Evolutionary conservation across 2,113 vertebrate species (phyloP), one percentile per base, ranked within the genome.

Genomic region (Nothoprocta pentlandii): DNA sequence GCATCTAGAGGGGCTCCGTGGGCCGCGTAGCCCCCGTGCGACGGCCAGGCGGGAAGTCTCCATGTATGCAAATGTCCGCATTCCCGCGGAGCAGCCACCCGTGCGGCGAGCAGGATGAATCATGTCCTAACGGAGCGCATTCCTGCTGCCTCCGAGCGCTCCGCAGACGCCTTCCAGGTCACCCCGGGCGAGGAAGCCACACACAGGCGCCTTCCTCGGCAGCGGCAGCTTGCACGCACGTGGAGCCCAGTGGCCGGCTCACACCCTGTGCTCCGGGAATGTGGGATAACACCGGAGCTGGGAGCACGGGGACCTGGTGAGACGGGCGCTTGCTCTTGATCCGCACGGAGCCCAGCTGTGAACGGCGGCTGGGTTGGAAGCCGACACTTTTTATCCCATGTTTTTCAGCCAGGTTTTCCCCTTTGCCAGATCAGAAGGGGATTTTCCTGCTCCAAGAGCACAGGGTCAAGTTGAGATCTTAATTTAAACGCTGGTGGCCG

Each of bases 91-190:
- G 93, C 94, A 97, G 93, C 95, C 93, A 94, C 96, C 93, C 96
- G 94, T 94, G 96, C 92, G 53, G 96, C 94, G 95, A 96, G 96
- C 91, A 92, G 93, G 95, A 95, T 96, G 95, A 95, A 92, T 96
- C 95, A 94, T 94, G 95, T 93, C 94, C 93, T 93, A 95, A 93
- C 86, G 49, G 87, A 95, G 92, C 32, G 1, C 87, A 92, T 96
- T 94, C 90, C 94, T 96, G 87, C 94, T 95, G 3, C 93, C 92
- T 78, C 75, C 93, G 91, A 95, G 95, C 88, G 85, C 95, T 90
- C 14, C 63, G 92, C 95, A 93, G 85, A 97, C 92, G 93, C 87
- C 87, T 88, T 97, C 93, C 96, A 97, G 95, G 93, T 95, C 95
- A 95, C 87, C 92, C 92, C 94, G 86, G 90, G 90, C 7, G 73